These are phyloP conservation scores for Rhagophthalmus giganteus DNA, from an alignment of 2,888 invertebrate genomes.

Conservation along the genomic window DNA sequence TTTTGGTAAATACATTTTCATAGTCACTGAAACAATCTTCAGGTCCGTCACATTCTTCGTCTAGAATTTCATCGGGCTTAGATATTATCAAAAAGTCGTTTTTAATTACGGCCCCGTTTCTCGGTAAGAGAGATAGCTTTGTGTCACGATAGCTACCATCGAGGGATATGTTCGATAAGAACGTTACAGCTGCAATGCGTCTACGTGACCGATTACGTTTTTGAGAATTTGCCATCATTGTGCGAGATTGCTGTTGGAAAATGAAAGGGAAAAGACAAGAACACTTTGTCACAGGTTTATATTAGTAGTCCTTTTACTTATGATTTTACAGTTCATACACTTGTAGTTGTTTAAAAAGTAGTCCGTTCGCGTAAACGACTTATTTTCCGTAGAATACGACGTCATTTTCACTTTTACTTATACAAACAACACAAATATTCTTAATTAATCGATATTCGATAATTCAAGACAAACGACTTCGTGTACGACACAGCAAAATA, in stretches of 20 bases:
- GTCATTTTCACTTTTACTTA: conserved; percentile 11
- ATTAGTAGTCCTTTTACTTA: conserved; percentile 23
- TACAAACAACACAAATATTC: conserved; percentile 11
- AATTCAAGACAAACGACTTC: too few species aligned
- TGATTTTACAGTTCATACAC: conserved; percentile 16
- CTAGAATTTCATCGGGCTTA: conserved; percentile 40
- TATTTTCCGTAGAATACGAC: conserved; percentile 10
- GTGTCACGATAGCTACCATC: conserved; percentile 85
- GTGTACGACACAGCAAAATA: too few species aligned
- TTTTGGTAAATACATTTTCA: conserved; percentile 37
- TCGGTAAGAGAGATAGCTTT: conserved; percentile 58
- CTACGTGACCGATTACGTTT: conserved; percentile 72
- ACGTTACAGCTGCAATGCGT: conserved; percentile 89
- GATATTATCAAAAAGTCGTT: conserved; percentile 35
- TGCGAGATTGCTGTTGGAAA: conserved; percentile 20
- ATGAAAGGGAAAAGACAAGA: conserved; percentile 5
- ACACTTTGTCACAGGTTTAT: conserved; percentile 24
- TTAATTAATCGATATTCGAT: not conserved
- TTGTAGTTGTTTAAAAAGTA: conserved; percentile 4
- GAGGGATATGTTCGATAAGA: conserved; percentile 92
- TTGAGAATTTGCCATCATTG: conserved; percentile 59
- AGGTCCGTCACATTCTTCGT: conserved; percentile 52
- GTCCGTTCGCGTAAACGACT: conserved; percentile 2
- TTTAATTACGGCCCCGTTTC: conserved; percentile 52
- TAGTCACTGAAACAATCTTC: conserved; percentile 50